Percentiles rank a stretch among this genome's conserved stretches.
These are phyloP conservation scores for Hydrotaea cyrtoneurina DNA, from an alignment of 2,888 invertebrate species.

Conservation along the genomic window DNA sequence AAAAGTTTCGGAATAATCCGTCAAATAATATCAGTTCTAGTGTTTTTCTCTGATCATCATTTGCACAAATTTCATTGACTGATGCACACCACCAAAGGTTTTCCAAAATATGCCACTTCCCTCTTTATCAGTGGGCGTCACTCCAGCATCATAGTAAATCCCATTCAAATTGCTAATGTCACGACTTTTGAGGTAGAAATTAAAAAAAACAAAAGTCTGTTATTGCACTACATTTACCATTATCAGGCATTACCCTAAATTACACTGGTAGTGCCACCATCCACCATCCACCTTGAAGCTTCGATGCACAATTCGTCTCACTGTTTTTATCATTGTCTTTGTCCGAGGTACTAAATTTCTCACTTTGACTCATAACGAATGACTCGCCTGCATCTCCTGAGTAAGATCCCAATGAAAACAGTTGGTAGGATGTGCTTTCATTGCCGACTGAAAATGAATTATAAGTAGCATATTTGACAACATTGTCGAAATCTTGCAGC, in stretches of 20 bases:
- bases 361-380: not conserved
- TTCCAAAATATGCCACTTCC: slow-evolving; percentile 11
- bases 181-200: not conserved
- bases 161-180: not conserved
- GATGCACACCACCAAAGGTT: not conserved
- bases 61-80: slow-evolving; percentile 39
- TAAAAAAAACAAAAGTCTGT: not conserved
- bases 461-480: not conserved
- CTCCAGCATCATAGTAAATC: not conserved
- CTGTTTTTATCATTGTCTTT: slow-evolving; percentile 19
- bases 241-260: not conserved
- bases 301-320: slow-evolving; percentile 8
- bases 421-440: not conserved
- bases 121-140: not conserved
- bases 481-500: not conserved
- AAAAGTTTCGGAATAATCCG: too few relatives aligned
- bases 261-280: slow-evolving; percentile 41
- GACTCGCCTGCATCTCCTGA: not conserved
- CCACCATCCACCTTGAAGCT: slow-evolving; percentile 13
- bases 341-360: slow-evolving; percentile 38
- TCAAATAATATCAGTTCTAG: too few relatives aligned
- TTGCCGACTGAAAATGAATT: not conserved
- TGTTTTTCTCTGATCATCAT: slow-evolving; percentile 34
- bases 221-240: too few relatives aligned
- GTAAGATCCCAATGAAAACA: not conserved